Evolutionary conservation across 2,888 invertebrate genomes (phyloP).

Genomic region (Arge pagana): DNA sequence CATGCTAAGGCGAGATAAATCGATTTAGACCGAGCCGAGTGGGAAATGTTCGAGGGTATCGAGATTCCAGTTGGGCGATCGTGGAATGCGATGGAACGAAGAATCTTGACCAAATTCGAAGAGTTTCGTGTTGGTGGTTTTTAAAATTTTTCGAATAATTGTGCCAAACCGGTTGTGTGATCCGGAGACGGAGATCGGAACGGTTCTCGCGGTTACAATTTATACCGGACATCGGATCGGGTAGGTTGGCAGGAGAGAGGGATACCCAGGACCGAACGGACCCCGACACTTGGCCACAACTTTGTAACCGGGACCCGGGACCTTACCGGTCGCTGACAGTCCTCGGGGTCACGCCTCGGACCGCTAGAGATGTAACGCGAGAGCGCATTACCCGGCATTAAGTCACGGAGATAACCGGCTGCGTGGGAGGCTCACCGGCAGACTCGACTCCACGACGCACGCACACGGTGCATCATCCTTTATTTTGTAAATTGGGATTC

Average conservation of each 20-base stretch:
- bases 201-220: not conserved
- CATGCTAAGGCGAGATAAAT: no score
- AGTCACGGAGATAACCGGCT: conserved; percentile 54
- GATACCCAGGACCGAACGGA: not conserved
- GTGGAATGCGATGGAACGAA: no score
- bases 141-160: no score
- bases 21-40: no score
- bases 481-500: conserved; percentile 45
- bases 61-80: no score
- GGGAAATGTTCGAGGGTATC: no score
- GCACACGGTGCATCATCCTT: conserved; percentile 34
- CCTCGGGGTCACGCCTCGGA: conserved; percentile 27
- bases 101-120: no score
- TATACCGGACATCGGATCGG: conserved; percentile 27
- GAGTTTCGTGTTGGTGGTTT: no score
- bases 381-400: conserved; percentile 53
- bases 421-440: conserved; percentile 49
- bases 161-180: no score
- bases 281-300: conserved; percentile 9
- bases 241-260: conserved; percentile 36
- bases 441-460: conserved; percentile 30
- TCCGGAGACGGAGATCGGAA: no score
- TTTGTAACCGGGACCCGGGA: conserved; percentile 5
- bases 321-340: conserved; percentile 9
- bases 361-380: conserved; percentile 49